A percentile compares a stretch with the other conserved stretches of the same genome.
phyloP scores from a whole-genome alignment of 2,888 invertebrate species.

The Nemotelus nigrinus region DNA sequence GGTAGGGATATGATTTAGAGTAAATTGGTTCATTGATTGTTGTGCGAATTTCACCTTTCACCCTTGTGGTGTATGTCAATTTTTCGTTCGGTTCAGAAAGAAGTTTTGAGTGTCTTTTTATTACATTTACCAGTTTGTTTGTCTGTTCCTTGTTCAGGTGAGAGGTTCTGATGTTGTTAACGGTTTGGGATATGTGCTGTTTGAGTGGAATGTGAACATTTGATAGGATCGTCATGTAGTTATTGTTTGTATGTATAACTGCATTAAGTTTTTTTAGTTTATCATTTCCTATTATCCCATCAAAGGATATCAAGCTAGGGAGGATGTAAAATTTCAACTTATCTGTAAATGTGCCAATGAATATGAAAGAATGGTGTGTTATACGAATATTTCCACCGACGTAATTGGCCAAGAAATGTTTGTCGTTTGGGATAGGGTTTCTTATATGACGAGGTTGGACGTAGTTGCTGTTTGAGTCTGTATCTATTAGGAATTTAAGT shows the following conservation, averaged over 20 bases:
- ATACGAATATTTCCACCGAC: conserved; percentile 5
- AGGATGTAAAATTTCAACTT: conserved; percentile 14
- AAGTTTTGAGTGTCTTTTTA: neutral
- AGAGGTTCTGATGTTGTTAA: conserved; percentile 19
- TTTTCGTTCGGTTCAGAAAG: neutral
- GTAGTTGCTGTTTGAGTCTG: neutral
- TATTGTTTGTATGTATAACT: conserved; percentile 20
- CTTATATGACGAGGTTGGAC: conserved; percentile 17
- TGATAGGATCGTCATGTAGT: conserved; percentile 8
- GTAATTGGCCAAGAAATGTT: neutral
- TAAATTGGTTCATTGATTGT: conserved; percentile 24
- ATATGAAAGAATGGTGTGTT: neutral
- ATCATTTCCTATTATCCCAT: conserved; percentile 30
- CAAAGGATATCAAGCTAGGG: conserved; percentile 17
- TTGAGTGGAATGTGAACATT: conserved; percentile 16
- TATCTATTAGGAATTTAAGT: conserved; percentile 26
- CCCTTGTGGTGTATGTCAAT: neutral
- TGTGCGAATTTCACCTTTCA: conserved; percentile 16
- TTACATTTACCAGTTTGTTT: neutral
- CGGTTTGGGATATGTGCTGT: conserved; percentile 5
- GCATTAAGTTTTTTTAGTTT: neutral
- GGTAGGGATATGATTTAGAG: conserved; percentile 18
- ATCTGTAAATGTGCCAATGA: neutral
- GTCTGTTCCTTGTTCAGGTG: neutral
- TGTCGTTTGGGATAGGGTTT: neutral